Evolutionary conservation across 2,888 invertebrate genomes (phyloP), one percentile per base, ranked within the genome.

Genomic region (Coelopa pilipes): DNA sequence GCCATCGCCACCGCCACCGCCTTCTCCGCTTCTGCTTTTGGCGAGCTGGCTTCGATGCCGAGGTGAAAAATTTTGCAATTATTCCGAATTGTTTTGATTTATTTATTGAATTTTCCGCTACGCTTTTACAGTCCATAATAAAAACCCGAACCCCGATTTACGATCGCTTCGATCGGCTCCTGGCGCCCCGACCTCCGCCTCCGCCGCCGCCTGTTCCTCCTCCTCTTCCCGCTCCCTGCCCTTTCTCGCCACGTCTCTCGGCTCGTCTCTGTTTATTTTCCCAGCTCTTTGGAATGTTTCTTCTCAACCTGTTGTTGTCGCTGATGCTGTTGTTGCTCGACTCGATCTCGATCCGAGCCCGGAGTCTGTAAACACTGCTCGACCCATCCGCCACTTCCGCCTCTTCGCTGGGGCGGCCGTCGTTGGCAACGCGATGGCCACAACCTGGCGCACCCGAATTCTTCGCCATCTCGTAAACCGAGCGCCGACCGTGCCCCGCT

Each of bases 391-490:
- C 67, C 73, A 68, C 73, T 60, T 67, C 60, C 73, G 73, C 67
- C 66, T 73, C 68, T 73, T 73, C 53, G 34, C 34, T 67, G 57
- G 47, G 34, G 17, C 17, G n/a, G 69, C 49, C 13, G 21, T 62
- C 10, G 17, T 19, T 50, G 45, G 65, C 59, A 50, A 46, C 46
- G 65, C 65, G 45, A 66, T 65, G 55, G 68, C 72, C 72, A 50
- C 73, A 73, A 68, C 62, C 60, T 73, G 73, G 73, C 55, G 68
- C 62, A 73, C 59, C 67, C 60, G 47, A 70, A 70, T 60, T 59
- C n/a, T 45, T 34, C 34, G 7, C 7, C 34, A 34, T 34, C 34
- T 34, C 34, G 34, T 34, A 34, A 34, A 34, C 34, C 34, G 34
- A 34, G 34, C 34, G 34, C 34, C 34, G 34, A 34, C 34, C 34